Evolutionary conservation across 1,140 invertebrate genomes (phyloP), one percentile per base, ranked within the genome.

Genomic region (Anastrepha obliqua): DNA sequence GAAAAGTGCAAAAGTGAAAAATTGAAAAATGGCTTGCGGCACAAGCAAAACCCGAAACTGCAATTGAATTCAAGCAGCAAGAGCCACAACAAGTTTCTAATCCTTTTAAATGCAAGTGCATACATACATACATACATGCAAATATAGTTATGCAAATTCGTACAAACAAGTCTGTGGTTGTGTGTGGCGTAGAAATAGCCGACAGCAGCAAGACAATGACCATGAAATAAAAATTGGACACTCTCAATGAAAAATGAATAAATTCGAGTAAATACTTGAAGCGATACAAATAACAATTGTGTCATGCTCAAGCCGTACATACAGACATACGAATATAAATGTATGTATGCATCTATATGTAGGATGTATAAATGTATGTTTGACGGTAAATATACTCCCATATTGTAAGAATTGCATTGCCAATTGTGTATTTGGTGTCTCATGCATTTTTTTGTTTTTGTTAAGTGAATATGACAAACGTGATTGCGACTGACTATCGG

Each of bases 231-330:
- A 81, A 81, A 81, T 81, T 51, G 47, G 74, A 81, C 74, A 81
- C 74, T 81, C 74, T 81, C 74, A 81, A 81, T 81, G 74, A 81
- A 81, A 81, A 81, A 81, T 81, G 74, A 81, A 81, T 81, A 81
- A 51, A 81, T 81, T 81, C 44, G 44, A 81, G 74, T 81, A 81
- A 81, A 81, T 81, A 55, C 42, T 74, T 74, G 42, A 74, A 74
- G 44, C 67, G 17, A 74, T 74, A 74, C 67, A 47, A 74, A 74
- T 47, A 74, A 47, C 67, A 74, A 74, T 74, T 74, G 42, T 74
- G 67, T 74, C 42, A 74, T 74, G 44, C 17, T 11, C 67, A 74
- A 47, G 15, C 67, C 3, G 17, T 4, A 11, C 39, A 17, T 39
- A 74, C n/a, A n/a, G n/a, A n/a, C 8, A 67, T 39, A 67, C 39